phyloP scores from a whole-genome alignment of 2,888 invertebrate species.

The Acrocyrtus sp. region DNA sequence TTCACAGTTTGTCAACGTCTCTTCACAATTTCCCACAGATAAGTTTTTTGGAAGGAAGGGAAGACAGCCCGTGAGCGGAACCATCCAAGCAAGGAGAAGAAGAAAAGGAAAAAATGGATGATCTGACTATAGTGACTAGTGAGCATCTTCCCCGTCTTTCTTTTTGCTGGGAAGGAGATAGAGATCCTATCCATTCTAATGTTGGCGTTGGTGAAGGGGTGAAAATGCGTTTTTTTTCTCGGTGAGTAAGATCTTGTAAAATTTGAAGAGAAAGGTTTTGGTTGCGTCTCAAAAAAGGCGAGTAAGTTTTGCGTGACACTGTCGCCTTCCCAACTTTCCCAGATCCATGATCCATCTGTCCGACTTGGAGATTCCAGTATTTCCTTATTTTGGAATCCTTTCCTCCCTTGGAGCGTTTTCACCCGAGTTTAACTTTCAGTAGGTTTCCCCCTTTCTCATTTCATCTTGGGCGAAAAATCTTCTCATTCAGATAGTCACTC shows the following conservation, averaged over 20 bases:
- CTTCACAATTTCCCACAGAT: constrained; percentile 47
- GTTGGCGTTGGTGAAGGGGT: no score
- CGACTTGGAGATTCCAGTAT: no score
- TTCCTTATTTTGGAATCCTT: constrained; percentile 37
- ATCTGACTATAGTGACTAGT: no score
- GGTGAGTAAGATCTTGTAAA: constrained; percentile 17
- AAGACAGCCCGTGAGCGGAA: no score
- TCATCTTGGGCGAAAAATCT: constrained; percentile 36
- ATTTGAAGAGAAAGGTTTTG: no score
- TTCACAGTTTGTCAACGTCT: constrained; percentile 55
- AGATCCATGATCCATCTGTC: no score
- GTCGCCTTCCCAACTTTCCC: constrained; percentile 34
- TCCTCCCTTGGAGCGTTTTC: constrained; percentile 17
- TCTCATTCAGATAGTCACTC: constrained; percentile 47
- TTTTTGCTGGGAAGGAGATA: no score
- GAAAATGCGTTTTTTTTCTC: no score
- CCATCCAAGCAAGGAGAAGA: constrained; percentile 4
- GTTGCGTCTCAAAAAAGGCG: neutral
- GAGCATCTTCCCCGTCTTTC: no score
- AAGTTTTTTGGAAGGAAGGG: no score
- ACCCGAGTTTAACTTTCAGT: constrained; percentile 28
- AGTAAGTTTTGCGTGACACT: neutral
- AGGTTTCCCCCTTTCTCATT: constrained; percentile 48
- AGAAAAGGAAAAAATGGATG: constrained; percentile 14
- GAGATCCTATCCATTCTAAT: no score